phyloP scores from a whole-genome alignment of 1,140 invertebrate species.

The Cotesia typhae region DNA sequence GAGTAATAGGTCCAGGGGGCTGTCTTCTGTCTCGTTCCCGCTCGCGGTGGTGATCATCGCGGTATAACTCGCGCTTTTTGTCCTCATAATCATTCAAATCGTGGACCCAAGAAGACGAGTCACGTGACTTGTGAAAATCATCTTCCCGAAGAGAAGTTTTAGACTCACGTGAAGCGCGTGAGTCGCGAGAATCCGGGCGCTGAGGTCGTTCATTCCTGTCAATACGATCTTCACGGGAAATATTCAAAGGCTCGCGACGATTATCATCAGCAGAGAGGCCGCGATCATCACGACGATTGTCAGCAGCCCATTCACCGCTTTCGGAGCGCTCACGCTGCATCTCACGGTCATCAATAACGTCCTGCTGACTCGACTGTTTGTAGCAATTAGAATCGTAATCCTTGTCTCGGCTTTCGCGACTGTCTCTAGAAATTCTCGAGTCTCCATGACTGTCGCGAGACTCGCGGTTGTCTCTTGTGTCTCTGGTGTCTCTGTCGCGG shows the following conservation, averaged over 20 bases:
- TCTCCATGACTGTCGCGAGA: conserved; percentile 26
- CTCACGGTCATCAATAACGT: conserved; percentile 26
- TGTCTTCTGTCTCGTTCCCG: conserved; percentile 53
- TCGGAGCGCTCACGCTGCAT: conserved; percentile 28
- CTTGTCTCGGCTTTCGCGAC: conserved; percentile 12
- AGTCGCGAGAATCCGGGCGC: conserved; percentile 70
- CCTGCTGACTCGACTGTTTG: conserved; percentile 14
- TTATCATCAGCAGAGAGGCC: conserved; percentile 43
- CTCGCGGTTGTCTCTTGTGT: conserved; percentile 32
- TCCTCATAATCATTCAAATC: conserved; percentile 65
- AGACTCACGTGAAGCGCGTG: conserved; percentile 68
- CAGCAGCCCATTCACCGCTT: conserved; percentile 37
- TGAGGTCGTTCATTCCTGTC: conserved; percentile 66
- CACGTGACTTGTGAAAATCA: conserved; percentile 56
- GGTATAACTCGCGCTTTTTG: conserved; percentile 56
- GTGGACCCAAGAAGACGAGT: conserved; percentile 64
- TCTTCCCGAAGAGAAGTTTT: conserved; percentile 65
- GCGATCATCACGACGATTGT: conserved; percentile 45
- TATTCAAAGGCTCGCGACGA: conserved; percentile 42
- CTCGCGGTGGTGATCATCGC: conserved; percentile 55
- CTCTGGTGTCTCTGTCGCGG: conserved; percentile 23
- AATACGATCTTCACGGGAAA: conserved; percentile 49
- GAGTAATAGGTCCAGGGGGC: conserved; percentile 70
- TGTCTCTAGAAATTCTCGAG: no score
- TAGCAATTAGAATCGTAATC: conserved; percentile 19